These are phyloP conservation scores for Antechinus flavipes DNA, from an alignment of 2,113 vertebrate species.

Conservation along the genomic window DNA sequence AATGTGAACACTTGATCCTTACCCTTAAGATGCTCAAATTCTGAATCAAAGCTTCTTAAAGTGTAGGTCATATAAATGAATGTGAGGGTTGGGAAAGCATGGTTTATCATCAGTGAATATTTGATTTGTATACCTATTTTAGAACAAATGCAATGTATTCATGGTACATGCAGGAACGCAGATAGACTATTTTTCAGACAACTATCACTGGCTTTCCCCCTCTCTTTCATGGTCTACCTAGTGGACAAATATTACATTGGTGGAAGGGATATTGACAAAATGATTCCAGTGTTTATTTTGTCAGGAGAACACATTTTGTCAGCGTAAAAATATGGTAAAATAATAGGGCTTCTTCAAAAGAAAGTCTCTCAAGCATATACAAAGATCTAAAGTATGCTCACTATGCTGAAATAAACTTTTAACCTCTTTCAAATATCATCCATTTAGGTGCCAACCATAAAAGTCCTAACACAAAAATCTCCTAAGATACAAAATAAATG, in stretches of 20 bases:
- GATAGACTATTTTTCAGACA: not conserved
- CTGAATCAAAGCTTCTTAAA: not conserved
- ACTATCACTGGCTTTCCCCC: not conserved
- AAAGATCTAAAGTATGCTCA: slow-evolving; percentile 45
- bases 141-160: not conserved
- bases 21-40: not conserved
- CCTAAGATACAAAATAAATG: not conserved
- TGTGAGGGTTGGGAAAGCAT: too few species aligned
- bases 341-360: slow-evolving; percentile 77
- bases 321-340: slow-evolving; percentile 81
- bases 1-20: not conserved
- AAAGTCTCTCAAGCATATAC: slow-evolving; percentile 76
- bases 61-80: too few species aligned
- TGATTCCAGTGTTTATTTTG: slow-evolving; percentile 81
- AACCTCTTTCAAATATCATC: slow-evolving; percentile 27
- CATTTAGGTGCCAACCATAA: slow-evolving; percentile 25
- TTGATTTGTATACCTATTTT: too few species aligned
- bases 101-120: too few species aligned
- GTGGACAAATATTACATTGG: not conserved
- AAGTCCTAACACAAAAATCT: not conserved
- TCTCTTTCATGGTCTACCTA: not conserved
- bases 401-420: slow-evolving; percentile 65
- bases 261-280: slow-evolving; percentile 75
- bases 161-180: not conserved
- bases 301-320: not conserved